A percentile compares a stretch with the other conserved stretches of the same genome.
These are phyloP conservation scores for Myotis planiceps DNA, from an alignment of 2,797 vertebrate genomes.

Conservation along the genomic window DNA sequence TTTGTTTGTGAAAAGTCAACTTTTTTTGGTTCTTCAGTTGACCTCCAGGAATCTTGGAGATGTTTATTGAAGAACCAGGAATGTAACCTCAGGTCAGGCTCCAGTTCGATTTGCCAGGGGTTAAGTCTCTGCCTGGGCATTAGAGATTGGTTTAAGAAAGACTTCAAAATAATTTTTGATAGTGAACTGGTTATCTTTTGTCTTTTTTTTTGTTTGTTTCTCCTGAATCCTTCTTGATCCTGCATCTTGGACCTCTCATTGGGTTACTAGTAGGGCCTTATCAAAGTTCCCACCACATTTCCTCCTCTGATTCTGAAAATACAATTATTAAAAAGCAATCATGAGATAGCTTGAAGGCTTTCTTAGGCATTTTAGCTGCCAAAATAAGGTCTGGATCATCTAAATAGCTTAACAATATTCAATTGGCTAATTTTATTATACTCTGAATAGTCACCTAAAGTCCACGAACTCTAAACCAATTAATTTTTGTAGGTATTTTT, in stretches of 20 bases:
- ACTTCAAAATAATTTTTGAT: neutral
- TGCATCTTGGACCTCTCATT: neutral
- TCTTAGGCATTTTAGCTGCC: neutral
- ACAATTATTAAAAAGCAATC: neutral
- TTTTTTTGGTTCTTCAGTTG: neutral
- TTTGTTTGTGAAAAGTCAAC: no score
- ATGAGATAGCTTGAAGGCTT: neutral
- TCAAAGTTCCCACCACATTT: neutral
- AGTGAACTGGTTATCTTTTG: neutral
- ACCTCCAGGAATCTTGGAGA: neutral
- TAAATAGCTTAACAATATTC: neutral
- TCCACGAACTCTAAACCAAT: neutral
- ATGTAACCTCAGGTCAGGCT: neutral
- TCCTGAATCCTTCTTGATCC: neutral
- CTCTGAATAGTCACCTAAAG: neutral
- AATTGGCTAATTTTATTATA: neutral
- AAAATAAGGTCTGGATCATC: neutral
- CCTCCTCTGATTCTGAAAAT: neutral
- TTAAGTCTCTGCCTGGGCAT: neutral
- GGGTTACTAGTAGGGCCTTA: neutral
- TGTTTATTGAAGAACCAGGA: neutral
- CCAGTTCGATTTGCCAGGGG: neutral
- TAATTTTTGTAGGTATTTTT: neutral
- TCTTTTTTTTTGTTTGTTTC: neutral
- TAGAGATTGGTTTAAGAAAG: neutral